A percentile compares a stretch with the other conserved stretches of the same genome.
Evolutionary conservation across 2,888 invertebrate species (phyloP).

Genomic region (Byasa hedistus): DNA sequence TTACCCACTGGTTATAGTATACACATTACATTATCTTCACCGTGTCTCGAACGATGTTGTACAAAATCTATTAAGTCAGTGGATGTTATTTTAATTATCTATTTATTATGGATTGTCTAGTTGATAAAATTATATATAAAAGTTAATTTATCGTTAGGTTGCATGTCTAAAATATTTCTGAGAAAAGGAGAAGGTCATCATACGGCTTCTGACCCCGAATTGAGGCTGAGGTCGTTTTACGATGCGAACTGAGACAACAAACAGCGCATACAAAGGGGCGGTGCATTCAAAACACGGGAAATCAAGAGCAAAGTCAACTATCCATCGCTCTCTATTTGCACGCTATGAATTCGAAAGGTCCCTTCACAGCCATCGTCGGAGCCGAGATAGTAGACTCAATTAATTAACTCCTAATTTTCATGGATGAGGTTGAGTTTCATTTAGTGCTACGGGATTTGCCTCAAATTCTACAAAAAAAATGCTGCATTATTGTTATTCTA

Average conservation of each 20-base stretch:
- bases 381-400: conserved; percentile 16
- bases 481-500: too few relatives aligned
- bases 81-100: too few relatives aligned
- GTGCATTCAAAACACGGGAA: conserved; percentile 63
- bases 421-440: not conserved
- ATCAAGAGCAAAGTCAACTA: conserved; percentile 74
- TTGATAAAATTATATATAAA: too few relatives aligned
- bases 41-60: too few relatives aligned
- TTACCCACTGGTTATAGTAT: too few relatives aligned
- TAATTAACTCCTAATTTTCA: conserved; percentile 5
- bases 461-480: too few relatives aligned
- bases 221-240: conserved; percentile 12
- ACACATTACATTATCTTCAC: too few relatives aligned
- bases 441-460: not conserved
- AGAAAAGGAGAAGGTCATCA: not conserved
- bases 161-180: not conserved
- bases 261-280: conserved; percentile 40
- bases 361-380: conserved; percentile 34
- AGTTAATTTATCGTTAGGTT: not conserved
- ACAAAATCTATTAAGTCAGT: too few relatives aligned
- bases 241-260: conserved; percentile 33
- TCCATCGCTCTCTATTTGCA: conserved; percentile 62
- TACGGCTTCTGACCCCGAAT: conserved; percentile 4
- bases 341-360: conserved; percentile 61
- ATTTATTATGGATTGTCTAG: too few relatives aligned